Evolutionary conservation across 2,888 invertebrate species (phyloP), one percentile per base, ranked within the genome.

Genomic region (Acleris laterana): DNA sequence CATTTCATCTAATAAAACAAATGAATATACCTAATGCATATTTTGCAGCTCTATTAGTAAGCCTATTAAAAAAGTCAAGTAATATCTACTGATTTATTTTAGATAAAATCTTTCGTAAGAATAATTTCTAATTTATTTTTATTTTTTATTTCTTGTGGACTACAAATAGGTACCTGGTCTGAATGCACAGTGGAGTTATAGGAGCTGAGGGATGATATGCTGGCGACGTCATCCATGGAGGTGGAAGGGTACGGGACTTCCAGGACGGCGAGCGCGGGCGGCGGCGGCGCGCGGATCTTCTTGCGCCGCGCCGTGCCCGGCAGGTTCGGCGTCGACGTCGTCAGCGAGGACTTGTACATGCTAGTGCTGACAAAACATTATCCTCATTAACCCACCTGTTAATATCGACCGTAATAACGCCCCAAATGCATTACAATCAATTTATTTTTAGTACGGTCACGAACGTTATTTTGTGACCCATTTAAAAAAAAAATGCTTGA

Each of bases 261-360:
- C 13, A 77, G 72, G 56, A 83, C 70, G 6, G 75, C 73, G 64
- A 81, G 71, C 52, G 76, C 71, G 7, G 84, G 64, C 32, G 71
- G 95, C 61, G 96, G 94, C 5, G 96, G 96, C n/a, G 96, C 96
- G 22, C 93, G 94, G 64, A 94, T 94, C 82, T 96, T 96, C 80
- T 94, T 95, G 49, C 94, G 91, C 4, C 93, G 90, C 58, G 94
- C 81, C 83, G 77, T 90, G 79, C 78, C 90, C 73, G 89, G 90
- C 61, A 93, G 85, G 72, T 90, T 90, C 3, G 89, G 90, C 3
- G 92, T 91, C 64, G 91, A 92, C 2, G 87, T 81, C 22, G 88
- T 83, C 69, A 90, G 74, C 13, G 89, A 82, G 2, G 89, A 87
- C 70, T 86, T 82, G 78, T 85, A 83, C 84, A 87, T 84, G 49